Evolutionary conservation across 1,140 invertebrate genomes (phyloP).

Genomic region (Drosophila ogumai): DNA sequence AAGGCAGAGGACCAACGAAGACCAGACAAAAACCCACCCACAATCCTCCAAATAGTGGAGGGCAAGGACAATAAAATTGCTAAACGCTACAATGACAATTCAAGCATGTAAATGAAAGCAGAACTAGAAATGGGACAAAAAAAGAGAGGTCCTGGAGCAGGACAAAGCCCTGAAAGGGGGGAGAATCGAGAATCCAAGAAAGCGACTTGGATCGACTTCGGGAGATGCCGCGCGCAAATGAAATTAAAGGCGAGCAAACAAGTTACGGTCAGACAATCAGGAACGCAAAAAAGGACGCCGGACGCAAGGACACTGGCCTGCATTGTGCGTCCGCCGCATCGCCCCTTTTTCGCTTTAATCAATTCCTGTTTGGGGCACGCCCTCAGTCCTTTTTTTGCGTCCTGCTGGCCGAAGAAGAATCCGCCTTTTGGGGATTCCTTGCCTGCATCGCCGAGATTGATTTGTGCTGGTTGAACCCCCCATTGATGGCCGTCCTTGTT

Average conservation of each 20-base stretch:
- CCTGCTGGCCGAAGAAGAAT: conserved; percentile 25
- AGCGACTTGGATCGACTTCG: conserved; percentile 9
- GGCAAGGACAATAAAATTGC: conserved; percentile 77
- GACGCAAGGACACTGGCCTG: conserved; percentile 55
- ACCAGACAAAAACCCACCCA: conserved; percentile 38
- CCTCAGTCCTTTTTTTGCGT: conserved; percentile 32
- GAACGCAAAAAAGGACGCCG: conserved; percentile 62
- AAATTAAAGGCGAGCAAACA: conserved; percentile 84
- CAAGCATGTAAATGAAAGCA: conserved; percentile 84
- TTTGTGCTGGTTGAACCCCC: conserved; percentile 30
- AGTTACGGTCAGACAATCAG: conserved; percentile 84
- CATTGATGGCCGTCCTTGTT: conserved; percentile 44
- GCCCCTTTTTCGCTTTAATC: conserved; percentile 48
- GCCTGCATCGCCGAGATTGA: conserved; percentile 55
- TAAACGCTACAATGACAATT: conserved; percentile 84
- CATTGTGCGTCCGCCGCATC: conserved; percentile 46
- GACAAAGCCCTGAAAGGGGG: conserved; percentile 32
- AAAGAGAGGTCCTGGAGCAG: conserved; percentile 25
- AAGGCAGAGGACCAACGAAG: conserved; percentile 11
- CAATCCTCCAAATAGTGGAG: background rate
- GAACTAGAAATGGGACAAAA: conserved; percentile 30
- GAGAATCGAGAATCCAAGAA: conserved; percentile 4
- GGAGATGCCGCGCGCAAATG: conserved; percentile 65
- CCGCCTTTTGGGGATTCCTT: conserved; percentile 51
- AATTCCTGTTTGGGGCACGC: conserved; percentile 75